These are phyloP conservation scores for Poeciliopsis gracilis DNA, from an alignment of 2,797 vertebrate species.

Conservation along the genomic window DNA sequence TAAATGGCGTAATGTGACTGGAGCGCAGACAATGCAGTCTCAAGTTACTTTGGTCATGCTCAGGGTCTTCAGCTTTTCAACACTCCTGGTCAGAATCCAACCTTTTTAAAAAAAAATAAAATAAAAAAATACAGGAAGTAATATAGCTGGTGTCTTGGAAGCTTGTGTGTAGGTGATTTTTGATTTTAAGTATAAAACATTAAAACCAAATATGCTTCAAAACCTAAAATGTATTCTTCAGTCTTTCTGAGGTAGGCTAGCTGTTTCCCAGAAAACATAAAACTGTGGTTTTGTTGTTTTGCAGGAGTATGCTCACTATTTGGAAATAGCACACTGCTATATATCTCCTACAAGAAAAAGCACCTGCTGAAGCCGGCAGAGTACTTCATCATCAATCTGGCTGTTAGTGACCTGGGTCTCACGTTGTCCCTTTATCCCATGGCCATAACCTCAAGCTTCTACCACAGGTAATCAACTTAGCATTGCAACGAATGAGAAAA, in stretches of 20 bases:
- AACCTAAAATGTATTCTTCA: neutral
- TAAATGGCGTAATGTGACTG: neutral
- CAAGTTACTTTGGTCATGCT: neutral
- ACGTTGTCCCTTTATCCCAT: constrained; percentile 85
- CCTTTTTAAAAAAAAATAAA: neutral
- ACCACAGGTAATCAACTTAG: constrained; percentile 78
- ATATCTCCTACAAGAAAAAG: constrained; percentile 83
- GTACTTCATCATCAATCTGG: constrained; percentile 85
- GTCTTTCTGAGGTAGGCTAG: neutral
- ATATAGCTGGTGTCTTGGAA: neutral
- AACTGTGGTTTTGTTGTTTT: constrained; percentile 7
- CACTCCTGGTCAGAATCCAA: neutral
- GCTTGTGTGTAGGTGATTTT: neutral
- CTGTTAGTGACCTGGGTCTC: constrained; percentile 85
- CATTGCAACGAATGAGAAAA: neutral
- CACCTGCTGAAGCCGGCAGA: constrained; percentile 84
- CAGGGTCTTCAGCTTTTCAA: neutral
- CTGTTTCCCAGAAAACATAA: neutral
- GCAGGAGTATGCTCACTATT: constrained; percentile 79
- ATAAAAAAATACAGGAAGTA: neutral
- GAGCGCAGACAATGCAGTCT: neutral
- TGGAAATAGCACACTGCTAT: constrained; percentile 81
- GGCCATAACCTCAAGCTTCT: constrained; percentile 83
- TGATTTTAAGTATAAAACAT: neutral
- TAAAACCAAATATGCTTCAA: neutral